phyloP scores from a whole-genome alignment of 1,140 invertebrate species.

The Leguminivora glycinivorella region DNA sequence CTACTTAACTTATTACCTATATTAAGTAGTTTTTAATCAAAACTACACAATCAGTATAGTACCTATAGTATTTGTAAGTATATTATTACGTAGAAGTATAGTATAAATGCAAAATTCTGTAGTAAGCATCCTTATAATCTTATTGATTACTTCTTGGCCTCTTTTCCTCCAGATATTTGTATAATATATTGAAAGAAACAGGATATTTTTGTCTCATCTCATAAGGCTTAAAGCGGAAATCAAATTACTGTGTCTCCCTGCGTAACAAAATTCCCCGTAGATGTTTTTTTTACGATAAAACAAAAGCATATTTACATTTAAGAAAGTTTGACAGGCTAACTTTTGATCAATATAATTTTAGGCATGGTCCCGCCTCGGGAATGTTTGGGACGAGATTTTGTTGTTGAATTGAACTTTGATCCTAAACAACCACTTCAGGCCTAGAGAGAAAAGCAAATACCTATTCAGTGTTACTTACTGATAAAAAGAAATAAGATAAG shows the following conservation, averaged over 20 bases:
- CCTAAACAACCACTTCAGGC: not conserved
- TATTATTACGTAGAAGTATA: too few relatives aligned
- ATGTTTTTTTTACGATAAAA: slow-evolving; percentile 1
- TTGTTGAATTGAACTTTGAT: not conserved
- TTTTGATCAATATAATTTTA: too few relatives aligned
- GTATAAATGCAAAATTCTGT: not conserved
- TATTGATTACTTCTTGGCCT: slow-evolving; percentile 6
- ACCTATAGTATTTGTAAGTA: too few relatives aligned
- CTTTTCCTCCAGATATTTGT: slow-evolving; percentile 5
- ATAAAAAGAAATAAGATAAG: too few relatives aligned
- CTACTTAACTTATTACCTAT: too few relatives aligned
- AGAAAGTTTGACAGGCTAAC: not conserved
- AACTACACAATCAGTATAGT: too few relatives aligned
- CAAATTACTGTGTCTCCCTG: slow-evolving; percentile 13
- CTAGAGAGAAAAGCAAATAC: not conserved
- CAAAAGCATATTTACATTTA: slow-evolving; percentile 9
- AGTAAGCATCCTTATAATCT: not conserved
- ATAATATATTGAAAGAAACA: slow-evolving; percentile 12
- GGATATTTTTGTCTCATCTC: slow-evolving; percentile 9
- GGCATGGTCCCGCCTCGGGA: too few relatives aligned
- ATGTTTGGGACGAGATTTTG: not conserved
- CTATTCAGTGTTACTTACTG: too few relatives aligned
- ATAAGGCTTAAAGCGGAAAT: slow-evolving; percentile 18
- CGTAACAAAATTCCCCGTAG: not conserved
- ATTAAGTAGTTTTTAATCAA: too few relatives aligned